phyloP scores from a whole-genome alignment of 2,113 vertebrate species.

The Megaleporinus macrocephalus region DNA sequence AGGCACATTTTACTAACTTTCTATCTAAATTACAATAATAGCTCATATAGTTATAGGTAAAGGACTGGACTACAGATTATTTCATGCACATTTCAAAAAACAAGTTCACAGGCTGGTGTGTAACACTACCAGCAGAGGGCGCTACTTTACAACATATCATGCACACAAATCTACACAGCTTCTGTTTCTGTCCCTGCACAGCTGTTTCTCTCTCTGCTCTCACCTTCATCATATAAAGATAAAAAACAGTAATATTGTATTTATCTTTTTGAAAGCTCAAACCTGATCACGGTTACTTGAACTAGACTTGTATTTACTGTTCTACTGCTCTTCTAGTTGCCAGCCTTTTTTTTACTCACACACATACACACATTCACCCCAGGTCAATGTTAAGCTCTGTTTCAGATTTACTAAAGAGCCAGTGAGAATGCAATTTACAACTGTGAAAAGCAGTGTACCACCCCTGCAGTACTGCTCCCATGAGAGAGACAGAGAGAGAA shows the following conservation, averaged over 20 bases:
- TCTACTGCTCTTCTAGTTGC: background rate
- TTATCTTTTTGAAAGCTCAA: background rate
- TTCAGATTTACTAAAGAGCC: slow-evolving; percentile 36
- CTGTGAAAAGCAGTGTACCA: slow-evolving; percentile 38
- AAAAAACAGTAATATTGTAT: too few relatives aligned
- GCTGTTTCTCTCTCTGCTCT: background rate
- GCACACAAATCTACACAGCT: background rate
- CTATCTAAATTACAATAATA: too few relatives aligned
- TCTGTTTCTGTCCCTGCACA: background rate
- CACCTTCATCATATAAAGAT: too few relatives aligned
- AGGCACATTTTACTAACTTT: too few relatives aligned
- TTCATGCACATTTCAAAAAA: background rate
- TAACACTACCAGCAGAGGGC: slow-evolving; percentile 17
- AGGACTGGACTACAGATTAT: too few relatives aligned
- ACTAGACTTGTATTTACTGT: too few relatives aligned
- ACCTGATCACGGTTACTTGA: background rate
- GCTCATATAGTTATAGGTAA: too few relatives aligned
- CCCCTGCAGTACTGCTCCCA: slow-evolving; percentile 21
- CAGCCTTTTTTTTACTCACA: background rate
- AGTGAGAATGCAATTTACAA: slow-evolving; percentile 33
- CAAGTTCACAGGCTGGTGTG: background rate
- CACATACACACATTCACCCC: slow-evolving; percentile 3
- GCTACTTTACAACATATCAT: background rate
- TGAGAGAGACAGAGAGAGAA: background rate
- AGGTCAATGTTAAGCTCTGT: slow-evolving; percentile 39